Evolutionary conservation across 1,140 invertebrate species (phyloP).

Genomic region (Panulirus ornatus): DNA sequence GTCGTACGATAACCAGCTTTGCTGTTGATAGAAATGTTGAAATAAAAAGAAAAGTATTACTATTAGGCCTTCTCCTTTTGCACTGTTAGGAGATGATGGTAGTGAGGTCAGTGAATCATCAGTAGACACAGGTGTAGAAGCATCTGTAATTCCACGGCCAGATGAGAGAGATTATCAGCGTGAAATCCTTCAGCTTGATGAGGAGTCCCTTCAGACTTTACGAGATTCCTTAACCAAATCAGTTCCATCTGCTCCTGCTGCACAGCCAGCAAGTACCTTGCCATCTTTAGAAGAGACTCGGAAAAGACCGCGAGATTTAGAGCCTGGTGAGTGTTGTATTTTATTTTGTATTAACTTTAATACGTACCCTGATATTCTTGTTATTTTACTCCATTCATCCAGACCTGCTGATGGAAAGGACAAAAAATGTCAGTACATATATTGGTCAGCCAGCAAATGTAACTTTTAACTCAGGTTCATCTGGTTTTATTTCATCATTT

Average conservation of each 20-base stretch:
- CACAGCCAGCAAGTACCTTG: slow-evolving; percentile 31
- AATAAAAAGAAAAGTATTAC: not conserved
- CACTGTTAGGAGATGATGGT: slow-evolving; percentile 62
- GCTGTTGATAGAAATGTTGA: no score
- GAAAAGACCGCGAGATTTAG: slow-evolving; percentile 61
- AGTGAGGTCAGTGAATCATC: slow-evolving; percentile 67
- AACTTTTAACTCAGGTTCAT: no score
- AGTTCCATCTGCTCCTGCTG: slow-evolving; percentile 23
- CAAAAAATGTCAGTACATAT: no score
- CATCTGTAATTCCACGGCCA: slow-evolving; percentile 63
- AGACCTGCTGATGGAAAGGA: no score
- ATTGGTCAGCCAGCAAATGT: no score
- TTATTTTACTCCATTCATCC: no score
- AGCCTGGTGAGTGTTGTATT: slow-evolving; percentile 43
- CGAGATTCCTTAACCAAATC: slow-evolving; percentile 52
- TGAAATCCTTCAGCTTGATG: slow-evolving; percentile 65
- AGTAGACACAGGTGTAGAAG: slow-evolving; percentile 60
- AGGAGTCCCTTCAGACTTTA: slow-evolving; percentile 58
- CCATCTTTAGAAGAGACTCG: slow-evolving; percentile 61
- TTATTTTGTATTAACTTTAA: not conserved
- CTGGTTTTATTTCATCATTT: no score
- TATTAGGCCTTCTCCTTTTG: not conserved
- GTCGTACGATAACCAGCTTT: no score
- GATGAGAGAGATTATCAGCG: slow-evolving; percentile 67
- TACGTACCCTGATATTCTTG: no score